Evolutionary conservation across 1,140 invertebrate genomes (phyloP).

Genomic region (Nixonia krombeini): DNA sequence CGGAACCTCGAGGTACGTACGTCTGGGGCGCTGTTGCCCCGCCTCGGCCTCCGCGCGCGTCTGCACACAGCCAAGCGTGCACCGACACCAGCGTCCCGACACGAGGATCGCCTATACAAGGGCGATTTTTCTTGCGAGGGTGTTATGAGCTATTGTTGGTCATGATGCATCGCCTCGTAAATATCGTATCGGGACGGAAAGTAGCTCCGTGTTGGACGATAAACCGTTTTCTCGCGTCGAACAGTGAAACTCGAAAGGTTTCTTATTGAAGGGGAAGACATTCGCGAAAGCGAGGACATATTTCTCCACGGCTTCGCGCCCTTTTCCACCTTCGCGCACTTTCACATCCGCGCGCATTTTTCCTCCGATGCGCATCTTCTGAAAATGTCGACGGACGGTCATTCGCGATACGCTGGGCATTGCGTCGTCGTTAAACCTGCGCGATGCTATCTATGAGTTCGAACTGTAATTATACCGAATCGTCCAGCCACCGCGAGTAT

Average conservation of each 20-base stretch:
- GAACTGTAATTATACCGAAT: constrained; percentile 65
- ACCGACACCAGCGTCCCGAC: background rate
- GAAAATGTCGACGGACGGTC: no score
- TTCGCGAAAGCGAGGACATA: constrained; percentile 9
- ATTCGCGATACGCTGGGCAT: constrained; percentile 1
- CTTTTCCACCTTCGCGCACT: no score
- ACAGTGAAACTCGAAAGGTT: constrained; percentile 16
- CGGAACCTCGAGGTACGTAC: constrained; percentile 55
- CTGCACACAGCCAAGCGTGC: constrained; percentile 10
- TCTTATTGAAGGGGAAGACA: constrained; percentile 25
- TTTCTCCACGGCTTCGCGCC: background rate
- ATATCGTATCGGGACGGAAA: constrained; percentile 66
- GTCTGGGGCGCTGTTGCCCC: no score
- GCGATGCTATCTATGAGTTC: constrained; percentile 53
- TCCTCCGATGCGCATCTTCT: no score
- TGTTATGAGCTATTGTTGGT: constrained; percentile 69
- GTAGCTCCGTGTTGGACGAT: constrained; percentile 54
- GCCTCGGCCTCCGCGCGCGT: no score
- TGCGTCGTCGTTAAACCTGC: constrained; percentile 36
- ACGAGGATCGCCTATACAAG: constrained; percentile 26
- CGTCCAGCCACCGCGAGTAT: constrained; percentile 57
- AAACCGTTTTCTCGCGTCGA: constrained; percentile 44
- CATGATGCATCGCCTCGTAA: constrained; percentile 71
- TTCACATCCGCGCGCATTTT: no score
- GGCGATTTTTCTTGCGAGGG: constrained; percentile 57